Conservation (phyloP, 2,888 invertebrate genomes). For the Tipula confusa region DNA sequence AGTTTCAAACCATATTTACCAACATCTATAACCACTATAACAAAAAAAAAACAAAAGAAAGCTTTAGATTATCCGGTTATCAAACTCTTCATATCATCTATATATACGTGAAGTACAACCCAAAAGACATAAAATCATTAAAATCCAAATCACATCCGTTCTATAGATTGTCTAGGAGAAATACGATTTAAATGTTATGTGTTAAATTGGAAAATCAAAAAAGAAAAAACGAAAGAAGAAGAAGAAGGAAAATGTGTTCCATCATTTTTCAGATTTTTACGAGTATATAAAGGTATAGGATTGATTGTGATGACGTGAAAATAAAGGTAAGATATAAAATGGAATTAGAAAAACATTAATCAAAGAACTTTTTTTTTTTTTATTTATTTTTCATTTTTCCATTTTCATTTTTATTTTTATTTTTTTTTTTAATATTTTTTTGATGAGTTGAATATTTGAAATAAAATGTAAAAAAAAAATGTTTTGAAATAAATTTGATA, state of each 20-base stretch:
- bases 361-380: neutral
- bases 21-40: no score
- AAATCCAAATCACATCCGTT: neutral
- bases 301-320: constrained; percentile 20
- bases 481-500: neutral
- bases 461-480: neutral
- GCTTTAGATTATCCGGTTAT: neutral
- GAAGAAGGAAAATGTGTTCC: neutral
- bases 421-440: constrained; percentile 13
- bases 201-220: neutral
- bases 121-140: neutral
- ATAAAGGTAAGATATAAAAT: constrained; percentile 20
- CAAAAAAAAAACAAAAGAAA: neutral
- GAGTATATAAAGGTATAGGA: neutral
- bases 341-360: constrained; percentile 20
- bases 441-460: constrained; percentile 12
- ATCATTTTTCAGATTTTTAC: neutral
- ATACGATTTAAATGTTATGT: constrained; percentile 15
- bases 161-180: neutral
- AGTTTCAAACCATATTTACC: neutral
- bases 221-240: neutral
- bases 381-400: no score
- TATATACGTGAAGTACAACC: neutral
- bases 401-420: neutral
- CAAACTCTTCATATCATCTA: no score